Base-by-base conservation (phyloP, 2,113 vertebrate species). In the Falcunculus frontatus region DNA sequence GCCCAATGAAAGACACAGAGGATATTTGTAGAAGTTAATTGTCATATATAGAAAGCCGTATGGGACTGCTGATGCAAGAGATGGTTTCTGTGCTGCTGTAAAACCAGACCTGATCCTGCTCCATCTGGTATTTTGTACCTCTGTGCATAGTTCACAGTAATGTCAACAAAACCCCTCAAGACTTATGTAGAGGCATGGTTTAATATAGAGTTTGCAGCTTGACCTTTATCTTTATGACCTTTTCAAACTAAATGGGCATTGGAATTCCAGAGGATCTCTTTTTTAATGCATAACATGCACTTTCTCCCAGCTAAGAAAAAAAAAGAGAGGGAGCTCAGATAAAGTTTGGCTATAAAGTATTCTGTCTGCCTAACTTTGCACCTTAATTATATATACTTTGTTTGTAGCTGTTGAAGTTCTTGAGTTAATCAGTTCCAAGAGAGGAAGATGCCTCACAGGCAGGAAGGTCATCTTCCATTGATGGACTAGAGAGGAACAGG, bases 181-280 rank as follows among this genome's bases (percentile, higher is more conserved):
- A 92, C 88, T 93, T 96, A 73, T 78, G 49, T 78, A 65, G 77
- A 84, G 49, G 35, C 80, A 89, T 41, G 32, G 81, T 95, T 94
- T 96, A 94, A 96, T 93, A 72, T 2, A 93, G 91, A 89, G 86
- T 93, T 92, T 90, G 88, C 52, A 82, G 83, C 37, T 64, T 96
- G 92, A 95, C 95, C 92, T 97, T 96, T 95, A 94, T 82, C 21
- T 90, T 90, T 94, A 92, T 89, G 90, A 96, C 90, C 93, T 97
- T 96, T 96, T 93, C 92, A 94, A 84, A 87, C 90, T 95, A 79
- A 95, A 73, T 47, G 90, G 92, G 76, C 89, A 82, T 22, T 90
- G 74, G 76, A 96, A 65, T 97, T 93, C 42, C 53, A 84, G 41
- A 89, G 88, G 10, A 94, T 74, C 56, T 94, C 65, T 87, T 87